Conservation (phyloP, 2,113 vertebrate genomes). For the Taurulus bubalis region DNA sequence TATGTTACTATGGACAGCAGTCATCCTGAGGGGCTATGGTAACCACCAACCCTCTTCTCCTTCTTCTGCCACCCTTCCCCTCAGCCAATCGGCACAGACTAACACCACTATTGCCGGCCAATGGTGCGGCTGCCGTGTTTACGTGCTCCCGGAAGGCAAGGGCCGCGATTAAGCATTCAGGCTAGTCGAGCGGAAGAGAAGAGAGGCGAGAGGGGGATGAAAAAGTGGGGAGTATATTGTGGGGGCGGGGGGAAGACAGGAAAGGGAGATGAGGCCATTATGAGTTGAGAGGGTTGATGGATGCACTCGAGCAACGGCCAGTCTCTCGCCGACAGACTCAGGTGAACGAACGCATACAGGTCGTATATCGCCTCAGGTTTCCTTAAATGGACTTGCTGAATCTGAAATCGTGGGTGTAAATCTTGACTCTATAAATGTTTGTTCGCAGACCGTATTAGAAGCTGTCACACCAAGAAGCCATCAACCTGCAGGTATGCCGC, state of each 20-base stretch:
- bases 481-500: neutral
- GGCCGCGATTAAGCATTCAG: conserved; percentile 79
- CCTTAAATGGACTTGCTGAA: conserved; percentile 10
- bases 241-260: conserved; percentile 40
- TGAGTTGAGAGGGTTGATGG: conserved; percentile 70
- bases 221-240: conserved; percentile 18
- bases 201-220: neutral
- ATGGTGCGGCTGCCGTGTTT: conserved; percentile 74
- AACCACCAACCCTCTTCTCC: conserved; percentile 63
- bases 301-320: conserved; percentile 56
- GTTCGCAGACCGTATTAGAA: neutral
- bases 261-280: conserved; percentile 66
- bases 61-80: conserved; percentile 54
- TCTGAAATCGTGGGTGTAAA: conserved; percentile 9
- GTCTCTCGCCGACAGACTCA: conserved; percentile 55
- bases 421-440: neutral
- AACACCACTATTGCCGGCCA: conserved; percentile 65
- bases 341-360: conserved; percentile 57
- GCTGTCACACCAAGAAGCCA: conserved; percentile 6
- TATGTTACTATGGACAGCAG: conserved; percentile 46
- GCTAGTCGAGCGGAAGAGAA: conserved; percentile 74
- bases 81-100: conserved; percentile 65
- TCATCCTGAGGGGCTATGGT: conserved; percentile 68
- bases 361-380: conserved; percentile 21
- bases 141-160: conserved; percentile 74